Evolutionary conservation across 2,888 invertebrate species (phyloP), one percentile per base, ranked within the genome.

Genomic region (Villa cingulata): DNA sequence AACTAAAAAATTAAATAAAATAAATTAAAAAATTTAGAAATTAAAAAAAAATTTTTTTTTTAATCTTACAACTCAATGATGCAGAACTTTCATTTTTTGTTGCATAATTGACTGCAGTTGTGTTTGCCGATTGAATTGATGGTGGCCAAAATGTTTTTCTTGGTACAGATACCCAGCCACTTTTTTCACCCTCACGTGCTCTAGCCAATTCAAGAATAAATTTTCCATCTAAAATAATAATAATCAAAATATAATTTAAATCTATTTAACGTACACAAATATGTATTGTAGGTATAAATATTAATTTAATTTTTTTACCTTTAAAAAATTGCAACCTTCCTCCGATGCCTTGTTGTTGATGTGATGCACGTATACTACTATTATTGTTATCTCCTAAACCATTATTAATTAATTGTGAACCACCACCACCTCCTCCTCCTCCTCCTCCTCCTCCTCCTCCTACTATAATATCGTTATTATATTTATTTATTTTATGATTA

Each of bases 101-200:
- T 69, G 65, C 52, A 66, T 56, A 41, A 17, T 41, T 37, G 32
- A 71, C 66, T 20, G 47, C 29, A 19, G 37, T 47, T 53, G 81
- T 78, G 55, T 80, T 78, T 14, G 65, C 66, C 42, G 65, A 66
- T 41, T 65, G 58, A 75, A 81, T 82, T 58, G 85, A 81, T 49
- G 83, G 83, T 57, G 86, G 84, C 80, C 88, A 87, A 71, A 85
- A 87, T 50, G 86, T 84, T 72, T 88, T 89, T 61, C 86, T 81
- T 53, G 86, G 86, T 58, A 89, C 88, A 54, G 88, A 87, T 61
- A 89, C 85, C 90, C 90, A 90, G 45, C 86, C 85, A 46, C 82
- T 78, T 59, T 85, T 78, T 66, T 86, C 87, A 51, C 87, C 86
- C 60, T 81, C 85, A 57, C 80, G 76, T 37, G 80, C 76, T 58